Evolutionary conservation across 2,888 invertebrate species (phyloP).

Genomic region (Hyles lineata): DNA sequence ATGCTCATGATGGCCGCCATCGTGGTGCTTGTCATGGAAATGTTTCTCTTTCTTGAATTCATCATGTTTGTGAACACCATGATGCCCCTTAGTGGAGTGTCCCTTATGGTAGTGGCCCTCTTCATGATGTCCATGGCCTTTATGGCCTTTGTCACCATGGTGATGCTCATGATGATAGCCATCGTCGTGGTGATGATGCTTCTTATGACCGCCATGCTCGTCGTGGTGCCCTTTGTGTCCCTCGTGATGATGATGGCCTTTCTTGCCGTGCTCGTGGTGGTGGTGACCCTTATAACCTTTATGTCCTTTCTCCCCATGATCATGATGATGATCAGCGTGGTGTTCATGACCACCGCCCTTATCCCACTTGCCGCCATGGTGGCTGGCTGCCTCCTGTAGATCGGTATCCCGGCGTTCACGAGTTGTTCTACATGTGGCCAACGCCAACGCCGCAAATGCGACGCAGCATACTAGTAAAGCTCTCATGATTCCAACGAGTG

Average conservation of each 20-base stretch:
- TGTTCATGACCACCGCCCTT: constrained; percentile 88
- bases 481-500: constrained; percentile 71
- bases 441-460: constrained; percentile 80
- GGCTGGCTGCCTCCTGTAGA: constrained; percentile 80
- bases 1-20: constrained; percentile 91
- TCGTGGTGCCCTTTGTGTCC: constrained; percentile 86
- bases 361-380: constrained; percentile 78
- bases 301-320: constrained; percentile 89
- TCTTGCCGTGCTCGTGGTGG: constrained; percentile 88
- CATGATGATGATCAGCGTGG: constrained; percentile 86
- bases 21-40: constrained; percentile 93
- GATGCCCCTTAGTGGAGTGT: constrained; percentile 93
- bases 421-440: constrained; percentile 80
- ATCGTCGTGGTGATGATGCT: constrained; percentile 87
- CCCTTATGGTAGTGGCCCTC: constrained; percentile 92
- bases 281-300: constrained; percentile 89
- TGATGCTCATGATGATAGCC: constrained; percentile 87
- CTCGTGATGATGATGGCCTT: constrained; percentile 90
- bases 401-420: constrained; percentile 81
- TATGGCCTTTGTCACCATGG: constrained; percentile 87
- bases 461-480: constrained; percentile 70
- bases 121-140: constrained; percentile 83
- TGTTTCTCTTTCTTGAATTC: constrained; percentile 95
- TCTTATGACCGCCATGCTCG: constrained; percentile 87
- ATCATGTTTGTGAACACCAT: constrained; percentile 93